Evolutionary conservation across 2,113 vertebrate genomes (phyloP).

Genomic region (Perca schrenkii): DNA sequence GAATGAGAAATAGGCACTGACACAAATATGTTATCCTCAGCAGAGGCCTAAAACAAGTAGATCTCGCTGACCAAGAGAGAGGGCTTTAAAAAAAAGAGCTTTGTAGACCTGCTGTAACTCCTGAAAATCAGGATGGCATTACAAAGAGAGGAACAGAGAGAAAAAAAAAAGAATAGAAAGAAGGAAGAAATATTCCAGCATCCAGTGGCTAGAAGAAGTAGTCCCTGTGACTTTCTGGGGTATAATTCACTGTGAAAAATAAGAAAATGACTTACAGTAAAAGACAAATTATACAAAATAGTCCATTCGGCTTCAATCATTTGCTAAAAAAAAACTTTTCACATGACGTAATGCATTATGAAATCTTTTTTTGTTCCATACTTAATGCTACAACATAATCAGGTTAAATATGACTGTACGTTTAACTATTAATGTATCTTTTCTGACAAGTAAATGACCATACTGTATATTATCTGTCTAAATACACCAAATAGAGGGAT

Average conservation of each 20-base stretch:
- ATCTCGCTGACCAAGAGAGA: constrained; percentile 48
- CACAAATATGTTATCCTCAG: constrained; percentile 69
- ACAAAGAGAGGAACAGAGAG: constrained; percentile 18
- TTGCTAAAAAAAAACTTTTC: neutral
- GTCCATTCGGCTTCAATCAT: neutral
- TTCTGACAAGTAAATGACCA: neutral
- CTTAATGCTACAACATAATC: constrained; percentile 1
- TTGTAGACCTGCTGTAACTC: constrained; percentile 13
- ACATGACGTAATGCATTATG: neutral
- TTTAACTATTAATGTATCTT: neutral
- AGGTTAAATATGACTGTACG: neutral
- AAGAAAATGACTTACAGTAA: neutral
- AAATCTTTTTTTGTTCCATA: neutral
- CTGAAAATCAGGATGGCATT: constrained; percentile 43
- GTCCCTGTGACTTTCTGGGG: neutral
- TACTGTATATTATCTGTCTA: neutral
- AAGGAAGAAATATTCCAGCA: neutral
- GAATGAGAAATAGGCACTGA: constrained; percentile 68
- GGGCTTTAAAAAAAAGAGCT: constrained; percentile 10
- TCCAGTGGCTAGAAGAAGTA: neutral
- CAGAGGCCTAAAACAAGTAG: constrained; percentile 48
- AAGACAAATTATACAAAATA: neutral
- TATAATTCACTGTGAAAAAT: neutral
- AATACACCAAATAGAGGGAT: neutral
- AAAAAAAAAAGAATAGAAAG: neutral